These are phyloP conservation scores for Dasysyrphus albostriatus DNA, from an alignment of 2,888 invertebrate genomes.

Conservation along the genomic window DNA sequence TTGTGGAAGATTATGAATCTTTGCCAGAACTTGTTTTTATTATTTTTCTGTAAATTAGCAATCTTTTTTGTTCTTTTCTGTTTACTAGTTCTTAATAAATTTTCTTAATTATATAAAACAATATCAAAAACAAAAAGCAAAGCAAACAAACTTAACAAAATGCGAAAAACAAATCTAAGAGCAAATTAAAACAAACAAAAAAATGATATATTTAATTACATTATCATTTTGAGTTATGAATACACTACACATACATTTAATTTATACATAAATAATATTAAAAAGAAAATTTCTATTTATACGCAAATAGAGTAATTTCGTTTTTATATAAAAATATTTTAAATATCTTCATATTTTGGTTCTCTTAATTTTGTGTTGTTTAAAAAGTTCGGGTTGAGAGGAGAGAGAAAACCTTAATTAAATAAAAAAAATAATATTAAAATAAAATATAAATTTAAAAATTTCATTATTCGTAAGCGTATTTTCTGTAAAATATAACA, in stretches of 20 bases:
- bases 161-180: slow-evolving; percentile 60
- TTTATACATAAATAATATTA: slow-evolving; percentile 49
- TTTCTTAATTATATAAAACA: slow-evolving; percentile 30
- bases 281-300: slow-evolving; percentile 60
- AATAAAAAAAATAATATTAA: slow-evolving; percentile 40
- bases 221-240: slow-evolving; percentile 21
- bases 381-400: slow-evolving; percentile 57
- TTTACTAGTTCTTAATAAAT: slow-evolving; percentile 50
- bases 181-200: slow-evolving; percentile 58
- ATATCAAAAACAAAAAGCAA: slow-evolving; percentile 1
- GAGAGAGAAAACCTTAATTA: slow-evolving; percentile 51
- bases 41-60: slow-evolving; percentile 43
- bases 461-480: slow-evolving; percentile 61
- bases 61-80: slow-evolving; percentile 34
- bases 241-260: slow-evolving; percentile 42
- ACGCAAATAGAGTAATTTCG: slow-evolving; percentile 63
- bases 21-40: slow-evolving; percentile 16
- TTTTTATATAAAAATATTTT: slow-evolving; percentile 38
- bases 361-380: slow-evolving; percentile 37
- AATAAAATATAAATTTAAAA: slow-evolving; percentile 51
- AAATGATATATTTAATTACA: slow-evolving; percentile 5
- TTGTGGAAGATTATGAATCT: slow-evolving; percentile 62
- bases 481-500: slow-evolving; percentile 68
- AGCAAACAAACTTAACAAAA: slow-evolving; percentile 39
- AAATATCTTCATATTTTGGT: slow-evolving; percentile 32